phyloP scores from a whole-genome alignment of 2,888 invertebrate genomes.

The Digitonthophagus gazella region DNA sequence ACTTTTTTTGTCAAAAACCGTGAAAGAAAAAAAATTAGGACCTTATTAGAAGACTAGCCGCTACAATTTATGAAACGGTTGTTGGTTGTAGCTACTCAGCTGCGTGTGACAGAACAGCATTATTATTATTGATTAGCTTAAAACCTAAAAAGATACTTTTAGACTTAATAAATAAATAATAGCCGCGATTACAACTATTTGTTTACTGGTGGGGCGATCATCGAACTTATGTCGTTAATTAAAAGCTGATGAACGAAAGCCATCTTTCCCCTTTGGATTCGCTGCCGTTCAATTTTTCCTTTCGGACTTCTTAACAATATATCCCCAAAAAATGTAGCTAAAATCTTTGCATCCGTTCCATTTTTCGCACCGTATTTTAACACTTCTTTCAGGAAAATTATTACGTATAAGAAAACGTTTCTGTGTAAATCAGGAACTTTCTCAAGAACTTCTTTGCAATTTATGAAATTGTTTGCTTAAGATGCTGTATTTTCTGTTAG shows the following conservation, averaged over 20 bases:
- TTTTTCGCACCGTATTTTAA: slow-evolving; percentile 75
- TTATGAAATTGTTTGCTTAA: slow-evolving; percentile 73
- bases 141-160: slow-evolving; percentile 15
- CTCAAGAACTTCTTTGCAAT: slow-evolving; percentile 81
- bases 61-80: too few species aligned
- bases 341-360: slow-evolving; percentile 79
- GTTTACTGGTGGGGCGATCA: slow-evolving; percentile 42
- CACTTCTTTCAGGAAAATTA: slow-evolving; percentile 87
- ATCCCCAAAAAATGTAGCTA: slow-evolving; percentile 79
- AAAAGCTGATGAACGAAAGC: slow-evolving; percentile 80
- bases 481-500: slow-evolving; percentile 78
- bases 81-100: too few species aligned
- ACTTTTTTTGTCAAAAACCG: too few species aligned
- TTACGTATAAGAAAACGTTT: slow-evolving; percentile 82
- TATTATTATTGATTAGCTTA: slow-evolving; percentile 20
- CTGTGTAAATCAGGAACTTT: slow-evolving; percentile 74
- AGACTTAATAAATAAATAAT: slow-evolving; percentile 27
- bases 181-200: slow-evolving; percentile 6
- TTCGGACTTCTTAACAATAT: slow-evolving; percentile 73
- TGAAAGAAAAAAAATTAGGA: too few species aligned
- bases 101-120: too few species aligned
- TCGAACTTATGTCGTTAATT: slow-evolving; percentile 62
- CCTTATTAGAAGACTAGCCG: too few species aligned
- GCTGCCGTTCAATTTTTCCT: slow-evolving; percentile 46
- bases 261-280: slow-evolving; percentile 54